A percentile compares a stretch with the other conserved stretches of the same genome.
Evolutionary conservation across 2,113 vertebrate genomes (phyloP).

Genomic region (Azemiops feae): DNA sequence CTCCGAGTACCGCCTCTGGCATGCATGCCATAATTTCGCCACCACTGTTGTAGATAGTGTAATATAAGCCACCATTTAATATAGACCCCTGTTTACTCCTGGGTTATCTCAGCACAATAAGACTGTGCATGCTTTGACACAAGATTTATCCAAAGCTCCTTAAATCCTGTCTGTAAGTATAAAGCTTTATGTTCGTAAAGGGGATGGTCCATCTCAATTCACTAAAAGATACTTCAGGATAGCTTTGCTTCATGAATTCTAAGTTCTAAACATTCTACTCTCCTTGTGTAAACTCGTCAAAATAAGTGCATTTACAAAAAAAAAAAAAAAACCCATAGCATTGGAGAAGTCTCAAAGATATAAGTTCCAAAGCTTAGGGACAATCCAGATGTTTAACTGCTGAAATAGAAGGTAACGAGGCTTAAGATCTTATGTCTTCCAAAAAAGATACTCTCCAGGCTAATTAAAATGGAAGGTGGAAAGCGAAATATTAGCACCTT

Average conservation of each 20-base stretch:
- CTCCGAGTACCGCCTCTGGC: too few species aligned
- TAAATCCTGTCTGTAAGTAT: background rate
- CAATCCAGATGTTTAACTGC: background rate
- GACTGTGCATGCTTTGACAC: too few species aligned
- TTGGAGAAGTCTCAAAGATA: background rate
- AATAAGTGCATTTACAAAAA: background rate
- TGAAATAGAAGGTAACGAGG: background rate
- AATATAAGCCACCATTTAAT: too few species aligned
- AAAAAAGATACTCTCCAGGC: background rate
- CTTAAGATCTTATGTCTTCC: background rate
- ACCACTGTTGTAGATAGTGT: too few species aligned
- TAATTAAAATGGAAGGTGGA: background rate
- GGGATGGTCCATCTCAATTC: background rate
- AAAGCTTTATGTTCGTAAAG: background rate
- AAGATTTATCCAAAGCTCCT: background rate
- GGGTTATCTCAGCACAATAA: too few species aligned
- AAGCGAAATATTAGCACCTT: background rate
- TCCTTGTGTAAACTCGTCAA: background rate
- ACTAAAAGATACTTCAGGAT: background rate
- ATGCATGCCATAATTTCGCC: too few species aligned
- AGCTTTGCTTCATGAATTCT: background rate
- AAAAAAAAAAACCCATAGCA: background rate
- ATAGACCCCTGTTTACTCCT: too few species aligned
- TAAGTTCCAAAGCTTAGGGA: background rate
- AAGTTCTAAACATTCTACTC: background rate